A percentile compares a stretch with the other conserved stretches of the same genome.
phyloP scores from a whole-genome alignment of 2,113 vertebrate species.

The Hyaena hyaena region DNA sequence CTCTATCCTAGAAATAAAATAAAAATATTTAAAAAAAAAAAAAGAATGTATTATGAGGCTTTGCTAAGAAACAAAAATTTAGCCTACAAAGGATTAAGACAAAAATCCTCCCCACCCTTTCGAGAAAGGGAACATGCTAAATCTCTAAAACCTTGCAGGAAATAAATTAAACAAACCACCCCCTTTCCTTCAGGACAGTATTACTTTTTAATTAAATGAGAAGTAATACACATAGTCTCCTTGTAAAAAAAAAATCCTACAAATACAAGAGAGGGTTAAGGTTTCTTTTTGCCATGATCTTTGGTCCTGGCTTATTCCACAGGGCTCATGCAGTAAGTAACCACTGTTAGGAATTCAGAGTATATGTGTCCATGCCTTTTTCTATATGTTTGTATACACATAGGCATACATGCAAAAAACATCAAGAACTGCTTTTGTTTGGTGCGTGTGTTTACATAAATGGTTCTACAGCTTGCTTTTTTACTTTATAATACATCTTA shows the following conservation, averaged over 20 bases:
- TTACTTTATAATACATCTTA: background rate
- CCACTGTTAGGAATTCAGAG: background rate
- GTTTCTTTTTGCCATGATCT: background rate
- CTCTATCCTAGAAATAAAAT: too few relatives aligned
- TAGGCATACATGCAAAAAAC: background rate
- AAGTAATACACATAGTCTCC: background rate
- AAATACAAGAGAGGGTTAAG: background rate
- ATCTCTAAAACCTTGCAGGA: constrained; percentile 22
- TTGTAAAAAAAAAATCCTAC: background rate
- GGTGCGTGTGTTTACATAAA: background rate
- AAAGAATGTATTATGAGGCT: background rate
- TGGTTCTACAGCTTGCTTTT: background rate
- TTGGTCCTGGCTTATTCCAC: background rate
- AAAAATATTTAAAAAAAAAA: too few relatives aligned
- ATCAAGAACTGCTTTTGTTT: background rate
- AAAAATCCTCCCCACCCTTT: background rate
- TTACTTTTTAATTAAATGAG: constrained; percentile 26
- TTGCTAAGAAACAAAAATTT: background rate
- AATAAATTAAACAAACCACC: background rate
- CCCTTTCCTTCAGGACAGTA: constrained; percentile 25
- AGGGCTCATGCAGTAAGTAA: background rate
- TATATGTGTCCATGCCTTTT: background rate
- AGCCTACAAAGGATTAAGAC: background rate
- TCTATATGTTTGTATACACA: background rate
- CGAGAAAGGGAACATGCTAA: background rate